A percentile compares a stretch with the other conserved stretches of the same genome.
phyloP scores from a whole-genome alignment of 2,113 vertebrate species.

The Shinisaurus crocodilurus region DNA sequence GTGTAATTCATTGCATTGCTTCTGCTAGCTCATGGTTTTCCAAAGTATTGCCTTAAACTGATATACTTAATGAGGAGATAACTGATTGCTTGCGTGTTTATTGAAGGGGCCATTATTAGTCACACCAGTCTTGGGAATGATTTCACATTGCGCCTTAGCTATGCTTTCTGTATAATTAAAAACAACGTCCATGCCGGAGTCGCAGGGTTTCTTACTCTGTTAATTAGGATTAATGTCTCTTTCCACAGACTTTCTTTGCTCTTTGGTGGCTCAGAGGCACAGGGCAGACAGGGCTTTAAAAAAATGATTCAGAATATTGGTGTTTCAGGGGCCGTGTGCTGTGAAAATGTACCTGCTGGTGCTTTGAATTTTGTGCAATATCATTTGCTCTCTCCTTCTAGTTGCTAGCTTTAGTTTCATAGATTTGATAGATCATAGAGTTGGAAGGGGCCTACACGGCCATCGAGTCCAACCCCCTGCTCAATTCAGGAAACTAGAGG shows the following conservation, averaged over 20 bases:
- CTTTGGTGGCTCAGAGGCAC: neutral
- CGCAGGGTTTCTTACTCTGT: neutral
- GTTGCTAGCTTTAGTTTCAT: no score
- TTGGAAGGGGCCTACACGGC: no score
- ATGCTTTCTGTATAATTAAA: slow-evolving; percentile 39
- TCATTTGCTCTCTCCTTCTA: no score
- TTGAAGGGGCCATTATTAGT: slow-evolving; percentile 5
- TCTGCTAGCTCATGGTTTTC: neutral
- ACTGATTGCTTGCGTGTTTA: neutral
- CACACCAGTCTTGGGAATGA: slow-evolving; percentile 36
- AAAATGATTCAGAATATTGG: neutral
- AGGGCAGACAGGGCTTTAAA: neutral
- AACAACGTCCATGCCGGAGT: slow-evolving; percentile 27
- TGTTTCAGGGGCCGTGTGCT: neutral
- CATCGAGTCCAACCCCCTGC: no score
- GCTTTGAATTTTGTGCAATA: no score
- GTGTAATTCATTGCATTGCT: neutral
- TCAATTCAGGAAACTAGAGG: no score
- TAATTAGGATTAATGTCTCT: slow-evolving; percentile 21
- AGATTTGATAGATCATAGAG: no score
- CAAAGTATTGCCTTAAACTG: neutral
- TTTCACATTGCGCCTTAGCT: slow-evolving; percentile 17
- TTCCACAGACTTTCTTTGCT: slow-evolving; percentile 15
- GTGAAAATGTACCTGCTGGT: no score
- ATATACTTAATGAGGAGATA: neutral